Base-by-base conservation (phyloP, 2,888 invertebrate genomes). In the Orthosia cruda region DNA sequence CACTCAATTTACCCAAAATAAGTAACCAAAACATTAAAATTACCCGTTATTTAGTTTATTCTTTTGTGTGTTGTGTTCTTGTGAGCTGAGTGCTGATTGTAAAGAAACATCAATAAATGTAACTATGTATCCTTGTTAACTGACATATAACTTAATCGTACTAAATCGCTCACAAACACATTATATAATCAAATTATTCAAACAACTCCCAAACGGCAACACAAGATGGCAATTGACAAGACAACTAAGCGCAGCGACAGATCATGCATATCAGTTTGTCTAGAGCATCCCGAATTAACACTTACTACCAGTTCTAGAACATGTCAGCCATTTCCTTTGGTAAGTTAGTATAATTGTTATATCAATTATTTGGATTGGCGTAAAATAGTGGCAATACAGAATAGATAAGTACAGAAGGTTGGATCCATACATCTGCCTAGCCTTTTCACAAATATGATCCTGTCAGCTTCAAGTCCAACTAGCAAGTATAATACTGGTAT, bases 341-440 rank as follows among this genome's bases (percentile, higher is more conserved):
- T 54, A 68, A 71, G 81, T 84, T 84, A 77, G 55, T 63, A 12
- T 72, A 54, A 81, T 84, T 80, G 81, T 76, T 71, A 66, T 23
- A 80, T 61, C 52, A n/a, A n/a, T n/a, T n/a, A 76, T 75, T 76
- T 20, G 13, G 66, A 49, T 72, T 59, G 59, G 52, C 32, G 13
- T 63, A 55, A 63, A 20, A 55, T 26, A 55, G 40, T 59, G 16
- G 20, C 0, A 12, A 15, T 54, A 69, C 40, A 5, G 16, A 26
- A 20, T 50, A 26, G 1, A 20, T 18, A 18, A 12, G 13, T 26
- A 16, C 54, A 74, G 76, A 57, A 74, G 4, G 15, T n/a, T 0
- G 0, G 15, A 1, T 47, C n/a, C n/a, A n/a, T n/a, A n/a, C 1
- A 13, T 54, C 20, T 54, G 1, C 13, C 4, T 12, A n/a, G n/a